Evolutionary conservation across 2,113 vertebrate species (phyloP).

Genomic region (cat (Felis catus)): F.catus_Fca126_mat1.0 CM031415.1:102387001-102387500

Average conservation of each 20-base stretch:
- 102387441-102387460: background rate
- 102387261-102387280: background rate
- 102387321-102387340: background rate
- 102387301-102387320: background rate
- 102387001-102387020: background rate
- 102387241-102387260: accelerated
- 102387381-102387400: background rate
- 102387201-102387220: background rate
- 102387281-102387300: background rate
- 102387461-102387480: background rate
- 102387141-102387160: background rate
- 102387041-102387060: background rate
- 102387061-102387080: background rate
- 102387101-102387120: background rate
- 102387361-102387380: background rate
- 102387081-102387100: background rate
- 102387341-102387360: background rate
- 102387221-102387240: background rate
- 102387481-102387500: accelerated
- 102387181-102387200: background rate
- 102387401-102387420: background rate
- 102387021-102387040: background rate
- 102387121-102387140: background rate
- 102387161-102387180: background rate
- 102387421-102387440: background rate